Evolutionary conservation across 1,140 invertebrate species (phyloP), one percentile per base, ranked within the genome.

Genomic region (Arion vulgaris): DNA sequence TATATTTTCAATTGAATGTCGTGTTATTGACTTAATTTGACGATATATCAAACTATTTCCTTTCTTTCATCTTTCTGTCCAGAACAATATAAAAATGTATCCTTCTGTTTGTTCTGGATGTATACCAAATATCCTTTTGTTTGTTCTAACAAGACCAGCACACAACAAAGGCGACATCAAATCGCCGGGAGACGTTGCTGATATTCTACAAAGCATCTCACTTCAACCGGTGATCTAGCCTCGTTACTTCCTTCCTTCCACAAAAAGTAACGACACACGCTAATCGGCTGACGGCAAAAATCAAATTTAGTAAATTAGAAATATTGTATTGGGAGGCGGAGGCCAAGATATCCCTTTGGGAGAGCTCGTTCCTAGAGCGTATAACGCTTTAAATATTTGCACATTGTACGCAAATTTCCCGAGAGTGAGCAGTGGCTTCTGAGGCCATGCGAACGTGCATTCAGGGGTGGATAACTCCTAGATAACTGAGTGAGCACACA

Each of bases 361-460:
- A 66, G 28, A 32, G 28, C 62, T 34, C 11, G 7, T 66, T 7
- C 32, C n/a, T 32, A 28, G 28, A 13, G 62, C 62, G 62, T 32
- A 66, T 66, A 66, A 28, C 19, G 62, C 62, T 66, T 66, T 66
- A 66, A 66, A 66, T 66, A 66, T 66, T 66, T 66, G 62, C 62
- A 66, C 62, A 66, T 66, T 66, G 62, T 66, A 32, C 62, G 62
- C 62, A 66, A 66, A 66, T 66, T 66, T 66, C 62, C 62, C 62
- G n/a, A 13, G 62, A 66, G 62, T 66, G 62, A n/a, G 62, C 28
- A 32, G 62, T 28, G 62, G 62, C 62, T 66, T 66, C 62, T 13
- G 62, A 32, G 62, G 62, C 62, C 62, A 66, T 66, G 19, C n/a
- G 62, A 28, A 66, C n/a, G 62, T 28, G 62, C 62, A 66, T 32